Evolutionary conservation across 2,797 vertebrate species (phyloP).

Genomic region (Phalanger gymnotis): DNA sequence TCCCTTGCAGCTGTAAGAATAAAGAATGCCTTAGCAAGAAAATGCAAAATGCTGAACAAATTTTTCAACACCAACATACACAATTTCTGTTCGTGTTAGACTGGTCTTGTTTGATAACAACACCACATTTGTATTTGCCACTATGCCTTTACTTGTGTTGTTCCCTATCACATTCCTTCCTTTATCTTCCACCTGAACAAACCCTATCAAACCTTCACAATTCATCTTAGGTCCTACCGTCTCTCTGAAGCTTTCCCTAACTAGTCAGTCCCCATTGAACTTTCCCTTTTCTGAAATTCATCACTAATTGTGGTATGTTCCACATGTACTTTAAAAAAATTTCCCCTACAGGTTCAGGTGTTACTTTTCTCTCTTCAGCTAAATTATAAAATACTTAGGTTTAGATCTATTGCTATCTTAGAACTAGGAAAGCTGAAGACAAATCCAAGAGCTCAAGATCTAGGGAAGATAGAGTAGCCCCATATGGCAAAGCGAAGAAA

Average conservation of each 20-base stretch:
- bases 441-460: background rate
- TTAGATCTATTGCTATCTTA: background rate
- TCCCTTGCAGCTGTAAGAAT: background rate
- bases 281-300: background rate
- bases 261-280: background rate
- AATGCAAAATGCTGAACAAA: background rate
- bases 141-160: background rate
- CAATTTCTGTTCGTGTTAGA: background rate
- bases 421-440: background rate
- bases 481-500: background rate
- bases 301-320: background rate
- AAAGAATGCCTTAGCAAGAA: background rate
- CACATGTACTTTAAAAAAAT: background rate
- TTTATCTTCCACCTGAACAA: background rate
- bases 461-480: background rate
- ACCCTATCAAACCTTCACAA: background rate
- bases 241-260: background rate
- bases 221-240: background rate
- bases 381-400: background rate
- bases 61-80: background rate
- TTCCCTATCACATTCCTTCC: background rate
- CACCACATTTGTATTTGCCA: background rate
- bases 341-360: background rate
- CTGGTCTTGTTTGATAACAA: background rate
- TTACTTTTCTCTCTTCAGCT: background rate